These are phyloP conservation scores for Trachymyrmex cornetzi DNA, from an alignment of 1,140 invertebrate species.

Conservation along the genomic window DNA sequence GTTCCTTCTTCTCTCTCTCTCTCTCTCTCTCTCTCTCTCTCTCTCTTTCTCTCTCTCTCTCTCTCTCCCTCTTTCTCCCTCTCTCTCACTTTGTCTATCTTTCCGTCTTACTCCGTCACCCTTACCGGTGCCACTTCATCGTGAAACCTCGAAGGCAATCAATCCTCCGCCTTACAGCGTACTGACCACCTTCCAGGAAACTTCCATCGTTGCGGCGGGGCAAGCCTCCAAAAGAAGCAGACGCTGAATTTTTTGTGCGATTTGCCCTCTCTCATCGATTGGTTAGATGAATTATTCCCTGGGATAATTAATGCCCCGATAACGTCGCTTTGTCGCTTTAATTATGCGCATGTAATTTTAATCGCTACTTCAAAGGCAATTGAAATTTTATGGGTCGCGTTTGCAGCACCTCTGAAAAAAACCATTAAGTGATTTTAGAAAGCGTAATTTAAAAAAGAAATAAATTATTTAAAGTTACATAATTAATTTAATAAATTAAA, in stretches of 20 bases:
- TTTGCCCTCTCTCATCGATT: constrained; percentile 59
- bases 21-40: constrained; percentile 65
- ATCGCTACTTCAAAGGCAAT: constrained; percentile 40
- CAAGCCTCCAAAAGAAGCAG: constrained; percentile 57
- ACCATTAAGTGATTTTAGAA: neutral
- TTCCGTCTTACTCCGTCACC: constrained; percentile 57
- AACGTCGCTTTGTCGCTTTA: constrained; percentile 56
- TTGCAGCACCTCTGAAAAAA: neutral
- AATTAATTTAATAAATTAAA: neutral
- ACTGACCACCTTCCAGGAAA: constrained; percentile 83
- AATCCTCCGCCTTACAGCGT: constrained; percentile 86
- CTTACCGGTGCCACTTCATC: constrained; percentile 69
- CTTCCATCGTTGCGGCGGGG: constrained; percentile 64
- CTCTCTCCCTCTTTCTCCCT: neutral
- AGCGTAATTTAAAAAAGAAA: neutral
- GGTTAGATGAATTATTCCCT: constrained; percentile 55
- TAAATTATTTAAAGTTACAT: constrained; percentile 4
- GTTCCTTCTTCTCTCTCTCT: constrained; percentile 41
- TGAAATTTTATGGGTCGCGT: constrained; percentile 38
- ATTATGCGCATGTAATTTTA: constrained; percentile 62
- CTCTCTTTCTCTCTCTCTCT: constrained; percentile 16
- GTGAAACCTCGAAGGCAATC: constrained; percentile 84
- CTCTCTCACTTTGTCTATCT: constrained; percentile 58
- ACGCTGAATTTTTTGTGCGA: constrained; percentile 64
- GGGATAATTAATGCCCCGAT: constrained; percentile 56